Percentiles rank a stretch among this genome's conserved stretches.
Evolutionary conservation across 2,888 invertebrate genomes (phyloP).

Genomic region (Lasioglossum zephyrum): DNA sequence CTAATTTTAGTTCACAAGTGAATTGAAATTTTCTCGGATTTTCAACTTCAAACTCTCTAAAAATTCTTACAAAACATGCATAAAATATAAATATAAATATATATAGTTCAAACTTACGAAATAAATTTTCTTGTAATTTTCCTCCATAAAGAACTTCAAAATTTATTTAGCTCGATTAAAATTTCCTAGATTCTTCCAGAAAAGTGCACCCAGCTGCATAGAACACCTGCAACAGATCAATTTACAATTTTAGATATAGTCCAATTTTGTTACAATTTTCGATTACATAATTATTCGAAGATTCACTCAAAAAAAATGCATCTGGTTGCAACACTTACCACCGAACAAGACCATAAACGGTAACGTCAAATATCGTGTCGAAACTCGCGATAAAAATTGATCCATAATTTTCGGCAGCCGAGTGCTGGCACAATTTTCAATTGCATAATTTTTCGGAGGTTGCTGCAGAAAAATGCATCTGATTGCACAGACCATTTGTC

Average conservation of each 20-base stretch:
- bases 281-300: neutral
- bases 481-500: neutral
- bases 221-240: neutral
- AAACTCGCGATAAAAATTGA: neutral
- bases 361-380: neutral
- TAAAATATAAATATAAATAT: no score
- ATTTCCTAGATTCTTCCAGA: neutral
- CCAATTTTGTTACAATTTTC: neutral
- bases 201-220: neutral
- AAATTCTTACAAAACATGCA: neutral
- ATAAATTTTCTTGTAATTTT: neutral
- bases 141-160: neutral
- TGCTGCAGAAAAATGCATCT: neutral
- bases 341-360: neutral
- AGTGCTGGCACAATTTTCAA: neutral
- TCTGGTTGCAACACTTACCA: neutral
- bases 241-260: neutral
- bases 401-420: neutral
- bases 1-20: no score
- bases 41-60: neutral
- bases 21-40: no score
- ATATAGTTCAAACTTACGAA: no score
- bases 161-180: neutral
- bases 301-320: neutral
- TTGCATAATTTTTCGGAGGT: neutral